Evolutionary conservation across 2,888 invertebrate genomes (phyloP), one percentile per base, ranked within the genome.

Genomic region (Rambutsinella grinnellia): DNA sequence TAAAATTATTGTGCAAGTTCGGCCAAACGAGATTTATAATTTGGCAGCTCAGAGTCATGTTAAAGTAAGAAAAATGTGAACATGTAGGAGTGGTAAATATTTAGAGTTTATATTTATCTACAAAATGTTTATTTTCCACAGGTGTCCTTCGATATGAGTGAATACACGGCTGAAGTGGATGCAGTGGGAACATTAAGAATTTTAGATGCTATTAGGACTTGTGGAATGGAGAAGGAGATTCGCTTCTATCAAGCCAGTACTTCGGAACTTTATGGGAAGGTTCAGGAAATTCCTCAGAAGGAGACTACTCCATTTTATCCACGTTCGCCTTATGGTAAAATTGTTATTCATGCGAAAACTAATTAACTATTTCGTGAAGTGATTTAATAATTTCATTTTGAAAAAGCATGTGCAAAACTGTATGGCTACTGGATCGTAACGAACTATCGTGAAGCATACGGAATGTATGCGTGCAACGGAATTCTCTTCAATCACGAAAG

Each of bases 41-140:
- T 89, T 99, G 79, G 99, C 97, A 0, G 99, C 99, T 0, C 99
- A 99, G 86, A 98, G 98, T 83, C 99, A 99, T 87, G 99, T 99
- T 1, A 99, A 99, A 88, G 97, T 98, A 46, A 83, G 85, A 21
- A 24, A 15, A 15, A 57, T 57, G n/a, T 27, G 26, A 27, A 54
- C 24, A 10, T 54, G 8, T 27, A 27, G 10, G 17, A 10, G 28
- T 57, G 51, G 49, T n/a, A 24, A 2, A 27, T 70, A 21, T 56
- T 47, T 66, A 60, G 5, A 56, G 27, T 23, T 28, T 21, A 62
- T 49, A 49, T 54, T 15, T 28, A 6, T 53, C 19, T 6, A 13
- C 8, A 13, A 61, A n/a, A 24, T 47, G n/a, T 63, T 58, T 6
- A 27, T 24, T 19, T 17, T 1, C 78, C 69, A 15, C 84, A 92